These are phyloP conservation scores for Penaeus indicus DNA, from an alignment of 1,140 invertebrate species.

Conservation along the genomic window DNA sequence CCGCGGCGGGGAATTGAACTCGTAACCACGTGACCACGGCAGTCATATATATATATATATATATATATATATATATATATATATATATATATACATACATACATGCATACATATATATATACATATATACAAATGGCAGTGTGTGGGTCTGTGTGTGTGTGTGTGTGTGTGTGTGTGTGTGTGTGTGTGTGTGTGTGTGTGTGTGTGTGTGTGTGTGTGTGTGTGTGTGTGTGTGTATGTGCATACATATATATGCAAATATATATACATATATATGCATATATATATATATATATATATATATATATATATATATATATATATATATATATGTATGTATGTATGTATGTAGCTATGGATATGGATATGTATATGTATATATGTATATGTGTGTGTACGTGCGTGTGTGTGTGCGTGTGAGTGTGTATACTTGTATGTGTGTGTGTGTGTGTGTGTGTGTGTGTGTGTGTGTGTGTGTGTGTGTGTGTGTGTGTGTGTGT, in stretches of 20 bases:
- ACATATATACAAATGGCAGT: neutral
- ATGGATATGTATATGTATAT: too few relatives aligned
- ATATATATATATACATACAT: neutral
- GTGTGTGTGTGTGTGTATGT: neutral
- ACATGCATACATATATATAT: neutral
- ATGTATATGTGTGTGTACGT: neutral
- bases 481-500: neutral
- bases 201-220: conserved; percentile 12
- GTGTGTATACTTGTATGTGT: neutral
- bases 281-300: too few relatives aligned
- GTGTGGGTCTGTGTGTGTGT: neutral
- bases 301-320: too few relatives aligned
- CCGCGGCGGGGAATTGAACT: too few relatives aligned
- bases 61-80: too few relatives aligned
- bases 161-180: neutral
- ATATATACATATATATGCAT: too few relatives aligned
- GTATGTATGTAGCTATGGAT: too few relatives aligned
- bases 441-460: neutral
- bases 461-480: neutral
- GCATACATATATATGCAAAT: neutral
- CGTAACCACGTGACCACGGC: too few relatives aligned
- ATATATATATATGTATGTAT: too few relatives aligned
- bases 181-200: neutral
- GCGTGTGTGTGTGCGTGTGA: neutral
- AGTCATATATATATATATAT: too few relatives aligned